A percentile compares a stretch with the other conserved stretches of the same genome.
Evolutionary conservation across 2,888 invertebrate species (phyloP).

Genomic region (Catocala nupta): DNA sequence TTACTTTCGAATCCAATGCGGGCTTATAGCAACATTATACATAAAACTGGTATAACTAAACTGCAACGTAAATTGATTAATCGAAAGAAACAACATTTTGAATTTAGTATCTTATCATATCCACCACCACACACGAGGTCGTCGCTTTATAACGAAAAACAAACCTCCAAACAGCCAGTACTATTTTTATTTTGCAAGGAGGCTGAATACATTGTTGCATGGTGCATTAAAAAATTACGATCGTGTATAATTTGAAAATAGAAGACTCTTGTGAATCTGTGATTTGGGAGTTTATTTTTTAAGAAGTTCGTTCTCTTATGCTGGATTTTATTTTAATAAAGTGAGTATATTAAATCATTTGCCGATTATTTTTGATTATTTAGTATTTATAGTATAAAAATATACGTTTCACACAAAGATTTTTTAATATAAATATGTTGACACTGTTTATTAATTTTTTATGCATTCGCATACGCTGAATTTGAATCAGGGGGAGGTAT

Average conservation of each 20-base stretch:
- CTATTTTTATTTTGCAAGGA: constrained; percentile 53
- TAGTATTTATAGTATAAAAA: too few species aligned
- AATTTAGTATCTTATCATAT: constrained; percentile 34
- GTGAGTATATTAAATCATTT: constrained; percentile 16
- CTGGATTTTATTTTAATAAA: constrained; percentile 27
- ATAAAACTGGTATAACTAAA: neutral
- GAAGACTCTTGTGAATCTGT: constrained; percentile 42
- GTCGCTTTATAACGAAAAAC: constrained; percentile 68
- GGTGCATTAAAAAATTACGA: constrained; percentile 39
- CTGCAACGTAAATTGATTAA: constrained; percentile 10
- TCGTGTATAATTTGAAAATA: constrained; percentile 35
- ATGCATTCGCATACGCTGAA: too few species aligned
- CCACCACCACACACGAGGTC: constrained; percentile 59
- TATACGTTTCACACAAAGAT: too few species aligned
- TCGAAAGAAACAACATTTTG: constrained; percentile 16
- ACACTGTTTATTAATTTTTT: too few species aligned
- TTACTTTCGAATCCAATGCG: constrained; percentile 13
- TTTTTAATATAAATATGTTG: too few species aligned
- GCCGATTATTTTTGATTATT: too few species aligned
- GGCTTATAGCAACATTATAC: neutral
- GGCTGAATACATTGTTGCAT: constrained; percentile 40
- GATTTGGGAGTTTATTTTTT: constrained; percentile 25
- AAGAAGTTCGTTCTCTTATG: constrained; percentile 32
- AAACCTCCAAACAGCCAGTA: constrained; percentile 62
- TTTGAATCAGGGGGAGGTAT: too few species aligned